Percentiles rank a stretch among this genome's conserved stretches.
phyloP scores from a whole-genome alignment of 2,797 vertebrate genomes.

The Megalops cyprinoides region DNA sequence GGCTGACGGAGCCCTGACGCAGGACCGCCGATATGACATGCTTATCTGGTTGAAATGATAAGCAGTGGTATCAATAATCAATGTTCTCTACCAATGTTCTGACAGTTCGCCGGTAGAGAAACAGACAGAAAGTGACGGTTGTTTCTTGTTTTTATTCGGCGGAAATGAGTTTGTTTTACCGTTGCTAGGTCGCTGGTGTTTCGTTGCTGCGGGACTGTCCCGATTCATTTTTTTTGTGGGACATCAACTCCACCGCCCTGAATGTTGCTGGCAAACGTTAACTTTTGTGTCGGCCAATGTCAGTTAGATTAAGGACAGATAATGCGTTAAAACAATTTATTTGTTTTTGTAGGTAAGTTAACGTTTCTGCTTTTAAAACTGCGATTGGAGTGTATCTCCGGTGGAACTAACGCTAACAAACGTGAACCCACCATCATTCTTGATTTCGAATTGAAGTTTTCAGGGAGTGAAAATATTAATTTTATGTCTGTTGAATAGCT shows the following conservation, averaged over 20 bases:
- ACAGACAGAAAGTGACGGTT: background rate
- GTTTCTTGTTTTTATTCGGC: background rate
- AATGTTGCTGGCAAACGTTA: background rate
- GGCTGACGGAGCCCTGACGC: conserved; percentile 3
- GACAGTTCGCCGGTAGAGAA: background rate
- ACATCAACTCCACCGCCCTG: background rate
- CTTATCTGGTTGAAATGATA: background rate
- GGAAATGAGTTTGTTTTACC: background rate
- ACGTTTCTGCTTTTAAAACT: too few species aligned
- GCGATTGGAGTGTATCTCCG: too few species aligned
- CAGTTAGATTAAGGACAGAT: background rate
- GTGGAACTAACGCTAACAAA: too few species aligned
- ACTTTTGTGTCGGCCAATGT: background rate
- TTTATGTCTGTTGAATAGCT: too few species aligned
- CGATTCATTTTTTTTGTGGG: background rate
- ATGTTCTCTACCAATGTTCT: background rate
- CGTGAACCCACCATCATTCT: too few species aligned
- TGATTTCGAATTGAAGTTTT: too few species aligned
- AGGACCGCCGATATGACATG: background rate
- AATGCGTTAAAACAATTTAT: background rate
- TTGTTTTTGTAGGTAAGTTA: too few species aligned
- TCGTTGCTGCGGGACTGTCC: background rate
- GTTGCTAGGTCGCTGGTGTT: background rate
- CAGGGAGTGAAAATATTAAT: too few species aligned
- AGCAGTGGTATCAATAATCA: too few species aligned